These are phyloP conservation scores for Hirtodrosophila alboralis DNA, from an alignment of 2,888 invertebrate species.

Conservation along the genomic window DNA sequence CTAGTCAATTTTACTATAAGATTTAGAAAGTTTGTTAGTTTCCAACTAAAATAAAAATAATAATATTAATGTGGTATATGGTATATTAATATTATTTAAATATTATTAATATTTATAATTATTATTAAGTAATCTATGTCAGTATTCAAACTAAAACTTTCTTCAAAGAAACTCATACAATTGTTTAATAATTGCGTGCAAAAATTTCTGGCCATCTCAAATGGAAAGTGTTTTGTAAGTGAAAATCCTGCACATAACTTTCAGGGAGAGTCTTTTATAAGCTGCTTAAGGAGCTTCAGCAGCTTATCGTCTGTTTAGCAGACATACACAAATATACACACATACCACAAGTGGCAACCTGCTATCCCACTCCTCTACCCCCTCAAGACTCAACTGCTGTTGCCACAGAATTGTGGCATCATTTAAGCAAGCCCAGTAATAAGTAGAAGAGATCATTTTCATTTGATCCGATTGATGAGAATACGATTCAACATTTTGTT, in stretches of 20 bases:
- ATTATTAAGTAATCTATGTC: too few relatives aligned
- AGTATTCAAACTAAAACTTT: too few relatives aligned
- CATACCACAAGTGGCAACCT: conserved; percentile 3
- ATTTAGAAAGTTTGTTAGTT: too few relatives aligned
- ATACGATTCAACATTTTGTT: conserved; percentile 60
- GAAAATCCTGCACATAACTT: conserved; percentile 32
- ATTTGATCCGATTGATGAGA: conserved; percentile 38
- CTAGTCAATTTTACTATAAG: too few relatives aligned
- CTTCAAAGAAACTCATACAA: not conserved
- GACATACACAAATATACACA: conserved; percentile 17
- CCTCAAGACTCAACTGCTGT: too few relatives aligned
- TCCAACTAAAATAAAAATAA: too few relatives aligned
- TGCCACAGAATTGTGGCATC: conserved; percentile 31
- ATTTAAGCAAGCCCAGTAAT: conserved; percentile 45
- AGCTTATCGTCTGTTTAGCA: conserved; percentile 67
- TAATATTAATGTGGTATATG: too few relatives aligned
- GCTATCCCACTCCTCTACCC: not conserved
- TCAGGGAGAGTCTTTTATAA: conserved; percentile 39
- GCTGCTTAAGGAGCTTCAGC: conserved; percentile 61
- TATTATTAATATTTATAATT: too few relatives aligned
- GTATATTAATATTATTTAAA: too few relatives aligned
- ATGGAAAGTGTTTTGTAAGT: conserved; percentile 25
- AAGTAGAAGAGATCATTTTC: conserved; percentile 52
- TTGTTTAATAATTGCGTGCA: not conserved
- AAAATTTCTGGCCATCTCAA: not conserved